Percentiles rank a stretch among this genome's conserved stretches.
These are phyloP conservation scores for Hedya salicella DNA, from an alignment of 2,888 invertebrate genomes.

Conservation along the genomic window DNA sequence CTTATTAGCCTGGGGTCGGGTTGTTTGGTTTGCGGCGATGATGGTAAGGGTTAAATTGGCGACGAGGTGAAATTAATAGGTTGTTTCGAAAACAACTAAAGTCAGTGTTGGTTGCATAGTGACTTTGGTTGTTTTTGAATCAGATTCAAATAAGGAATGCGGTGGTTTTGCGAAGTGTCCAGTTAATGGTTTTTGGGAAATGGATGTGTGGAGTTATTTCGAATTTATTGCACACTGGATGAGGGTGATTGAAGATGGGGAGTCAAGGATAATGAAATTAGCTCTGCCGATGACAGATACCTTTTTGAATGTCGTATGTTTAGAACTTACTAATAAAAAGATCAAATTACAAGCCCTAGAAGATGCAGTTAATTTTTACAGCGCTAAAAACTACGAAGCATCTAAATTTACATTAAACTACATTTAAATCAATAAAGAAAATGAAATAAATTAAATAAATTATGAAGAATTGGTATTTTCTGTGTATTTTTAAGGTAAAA, in stretches of 20 bases:
- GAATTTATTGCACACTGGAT: not conserved
- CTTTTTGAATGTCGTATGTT: not conserved
- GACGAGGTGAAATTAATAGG: not conserved
- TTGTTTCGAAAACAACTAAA: not conserved
- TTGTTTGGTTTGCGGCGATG: slow-evolving; percentile 51
- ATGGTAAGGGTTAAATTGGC: slow-evolving; percentile 51
- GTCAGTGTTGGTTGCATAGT: not conserved
- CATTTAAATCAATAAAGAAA: not conserved
- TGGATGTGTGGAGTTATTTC: not conserved
- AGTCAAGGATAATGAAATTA: no score
- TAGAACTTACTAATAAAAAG: not conserved
- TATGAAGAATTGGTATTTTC: not conserved
- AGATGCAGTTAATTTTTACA: not conserved
- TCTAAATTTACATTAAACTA: not conserved
- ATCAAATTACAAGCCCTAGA: not conserved
- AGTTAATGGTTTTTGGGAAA: slow-evolving; percentile 21
- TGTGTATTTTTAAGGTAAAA: not conserved
- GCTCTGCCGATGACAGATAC: no score
- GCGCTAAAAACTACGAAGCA: slow-evolving; percentile 4
- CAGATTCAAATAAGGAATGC: slow-evolving; percentile 12
- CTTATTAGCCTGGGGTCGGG: slow-evolving; percentile 74
- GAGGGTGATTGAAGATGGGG: not conserved
- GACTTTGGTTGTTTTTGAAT: not conserved
- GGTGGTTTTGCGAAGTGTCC: slow-evolving; percentile 13
- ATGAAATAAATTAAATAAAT: not conserved